A percentile compares a stretch with the other conserved stretches of the same genome.
phyloP scores from a whole-genome alignment of 2,797 vertebrate species.

The Danio kyathit region DNA sequence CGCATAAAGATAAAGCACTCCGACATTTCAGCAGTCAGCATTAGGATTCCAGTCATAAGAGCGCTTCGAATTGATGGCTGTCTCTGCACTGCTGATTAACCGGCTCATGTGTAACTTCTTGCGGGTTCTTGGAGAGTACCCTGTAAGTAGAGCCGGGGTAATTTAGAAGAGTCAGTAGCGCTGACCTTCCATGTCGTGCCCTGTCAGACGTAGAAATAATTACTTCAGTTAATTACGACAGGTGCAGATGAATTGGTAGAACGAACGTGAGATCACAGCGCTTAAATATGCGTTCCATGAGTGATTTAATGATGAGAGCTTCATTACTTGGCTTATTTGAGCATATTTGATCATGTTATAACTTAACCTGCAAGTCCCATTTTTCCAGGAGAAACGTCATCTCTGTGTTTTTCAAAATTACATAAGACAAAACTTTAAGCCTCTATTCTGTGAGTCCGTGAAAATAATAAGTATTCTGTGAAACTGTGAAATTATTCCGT shows the following conservation, averaged over 20 bases:
- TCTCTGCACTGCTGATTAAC: constrained; percentile 34
- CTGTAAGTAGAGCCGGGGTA: constrained; percentile 18
- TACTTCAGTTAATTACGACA: constrained; percentile 72
- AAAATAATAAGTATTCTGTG: constrained; percentile 19
- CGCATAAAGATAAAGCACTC: constrained; percentile 15
- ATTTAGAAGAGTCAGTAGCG: constrained; percentile 37
- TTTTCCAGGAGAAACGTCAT: not conserved
- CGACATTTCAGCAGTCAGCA: not conserved
- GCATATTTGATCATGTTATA: not conserved
- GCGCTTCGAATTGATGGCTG: constrained; percentile 22
- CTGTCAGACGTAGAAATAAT: constrained; percentile 67
- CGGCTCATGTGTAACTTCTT: constrained; percentile 9
- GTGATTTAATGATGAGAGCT: constrained; percentile 37
- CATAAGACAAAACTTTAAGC: not conserved
- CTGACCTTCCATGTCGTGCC: constrained; percentile 65
- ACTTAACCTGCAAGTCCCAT: not conserved
- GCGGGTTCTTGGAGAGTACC: constrained; percentile 12
- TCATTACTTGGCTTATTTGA: constrained; percentile 47
- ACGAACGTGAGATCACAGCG: constrained; percentile 59
- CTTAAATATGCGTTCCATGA: constrained; percentile 8
- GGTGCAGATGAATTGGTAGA: constrained; percentile 57
- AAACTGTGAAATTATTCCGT: constrained; percentile 4
- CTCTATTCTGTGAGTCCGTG: constrained; percentile 5
- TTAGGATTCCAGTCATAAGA: constrained; percentile 22
- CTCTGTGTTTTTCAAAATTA: not conserved